Base-by-base conservation (phyloP, 2,113 vertebrate genomes). In the Myotis lucifugus region DNA sequence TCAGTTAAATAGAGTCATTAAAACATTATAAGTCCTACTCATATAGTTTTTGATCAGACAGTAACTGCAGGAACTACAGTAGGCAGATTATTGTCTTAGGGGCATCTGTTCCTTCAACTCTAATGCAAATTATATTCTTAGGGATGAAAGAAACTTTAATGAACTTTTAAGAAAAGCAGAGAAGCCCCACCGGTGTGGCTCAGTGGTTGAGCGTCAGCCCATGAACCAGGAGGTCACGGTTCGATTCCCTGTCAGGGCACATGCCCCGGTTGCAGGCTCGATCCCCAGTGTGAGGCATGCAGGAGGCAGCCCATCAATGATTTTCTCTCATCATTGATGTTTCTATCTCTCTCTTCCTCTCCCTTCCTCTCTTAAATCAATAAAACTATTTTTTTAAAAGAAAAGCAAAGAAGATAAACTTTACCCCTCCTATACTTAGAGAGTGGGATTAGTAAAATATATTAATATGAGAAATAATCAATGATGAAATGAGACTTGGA, bases 1-100 rank as follows among this genome's bases (percentile, higher is more conserved):
- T 61, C 34, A 79, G n/a, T 81, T 64, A 91, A 86, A n/a, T 92
- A 46, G 95, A 91, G 25, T 76, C 37, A 40, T 96, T 93, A 29
- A 76, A 72, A 88, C 61, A 77, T 34, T 4, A 5, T 37, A 17
- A 18, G 14, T 4, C 59, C 15, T 48, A 18, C 46, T 94, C 48
- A 61, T 50, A 27, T 42, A 69, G 91, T 76, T 94, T 92, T 93
- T 79, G 56, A 94, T 79, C 46, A 40, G 54, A 40, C 17, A 15
- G 32, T 4, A 50, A 64, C 23, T 40, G 0, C 14, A 42, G 25
- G 52, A 67, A 23, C 21, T n/a, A 2, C 2, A 50, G 17, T 40
- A 17, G 8, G 23, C 67, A 79, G 59, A 76, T 81, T 91, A 48
- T 85, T 96, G 87, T 52, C n/a, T 59, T 64, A 40, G 19, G 13